Evolutionary conservation across 2,797 vertebrate genomes (phyloP).

Genomic region (Syngnathus rostellatus): DNA sequence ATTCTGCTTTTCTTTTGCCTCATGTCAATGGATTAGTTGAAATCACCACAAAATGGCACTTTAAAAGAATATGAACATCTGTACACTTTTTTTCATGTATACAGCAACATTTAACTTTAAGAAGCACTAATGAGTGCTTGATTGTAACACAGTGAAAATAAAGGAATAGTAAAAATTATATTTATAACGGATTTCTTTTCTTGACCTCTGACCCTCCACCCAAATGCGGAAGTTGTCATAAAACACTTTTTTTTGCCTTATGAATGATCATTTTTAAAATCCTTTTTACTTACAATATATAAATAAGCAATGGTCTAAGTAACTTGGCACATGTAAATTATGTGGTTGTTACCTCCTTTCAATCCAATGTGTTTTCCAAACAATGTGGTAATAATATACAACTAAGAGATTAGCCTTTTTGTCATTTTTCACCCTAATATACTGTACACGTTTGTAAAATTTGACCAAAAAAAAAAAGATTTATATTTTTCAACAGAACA

Average conservation of each 20-base stretch:
- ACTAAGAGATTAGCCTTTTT: conserved; percentile 47
- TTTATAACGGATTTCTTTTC: conserved; percentile 1
- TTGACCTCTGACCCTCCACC: conserved; percentile 12
- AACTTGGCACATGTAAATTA: conserved; percentile 35
- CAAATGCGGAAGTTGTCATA: conserved; percentile 9
- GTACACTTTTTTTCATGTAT: conserved; percentile 68
- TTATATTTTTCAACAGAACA: conserved; percentile 45
- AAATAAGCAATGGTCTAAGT: conserved; percentile 59
- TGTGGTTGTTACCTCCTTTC: conserved; percentile 59
- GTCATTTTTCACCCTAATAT: conserved; percentile 62
- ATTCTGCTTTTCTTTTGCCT: conserved; percentile 22
- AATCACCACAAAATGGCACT: conserved; percentile 62
- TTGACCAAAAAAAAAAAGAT: conserved; percentile 63
- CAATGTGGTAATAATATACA: conserved; percentile 64
- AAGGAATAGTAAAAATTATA: conserved; percentile 11
- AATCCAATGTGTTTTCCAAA: conserved; percentile 68
- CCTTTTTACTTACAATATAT: conserved; percentile 65
- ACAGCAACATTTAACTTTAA: conserved; percentile 51
- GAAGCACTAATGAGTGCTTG: conserved; percentile 42
- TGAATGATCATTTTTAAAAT: conserved; percentile 28
- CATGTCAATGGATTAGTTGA: conserved; percentile 31
- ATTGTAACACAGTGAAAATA: conserved; percentile 23
- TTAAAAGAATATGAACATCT: conserved; percentile 68
- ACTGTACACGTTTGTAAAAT: conserved; percentile 68
- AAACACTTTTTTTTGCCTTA: conserved; percentile 15